phyloP scores from a whole-genome alignment of 2,888 invertebrate species.

The Dynastes hyllus region DNA sequence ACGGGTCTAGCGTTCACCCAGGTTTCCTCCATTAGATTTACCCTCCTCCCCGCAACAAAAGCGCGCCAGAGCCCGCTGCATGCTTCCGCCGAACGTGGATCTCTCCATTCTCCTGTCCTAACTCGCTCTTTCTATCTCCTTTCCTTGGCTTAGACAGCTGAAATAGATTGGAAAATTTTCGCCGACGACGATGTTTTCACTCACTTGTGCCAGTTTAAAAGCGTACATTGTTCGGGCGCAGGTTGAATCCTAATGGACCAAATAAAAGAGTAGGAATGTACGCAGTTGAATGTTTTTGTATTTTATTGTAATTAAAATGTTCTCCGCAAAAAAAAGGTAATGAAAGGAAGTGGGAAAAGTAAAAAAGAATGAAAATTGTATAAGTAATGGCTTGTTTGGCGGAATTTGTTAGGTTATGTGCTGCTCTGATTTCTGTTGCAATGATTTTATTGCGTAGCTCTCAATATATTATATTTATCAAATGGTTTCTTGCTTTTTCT shows the following conservation, averaged over 20 bases:
- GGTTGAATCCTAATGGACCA: slow-evolving; percentile 1
- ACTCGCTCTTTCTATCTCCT: background rate
- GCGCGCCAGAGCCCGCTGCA: background rate
- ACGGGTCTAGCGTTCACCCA: background rate
- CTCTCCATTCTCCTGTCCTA: background rate
- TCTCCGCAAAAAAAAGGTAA: background rate
- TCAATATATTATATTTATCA: too few relatives aligned
- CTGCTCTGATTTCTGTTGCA: too few relatives aligned
- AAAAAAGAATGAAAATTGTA: too few relatives aligned
- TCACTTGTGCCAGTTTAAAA: slow-evolving; percentile 28
- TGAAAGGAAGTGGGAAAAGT: too few relatives aligned
- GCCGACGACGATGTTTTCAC: slow-evolving; percentile 27
- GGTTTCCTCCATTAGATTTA: background rate
- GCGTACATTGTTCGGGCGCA: slow-evolving; percentile 4
- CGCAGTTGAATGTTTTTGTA: background rate
- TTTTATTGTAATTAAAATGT: slow-evolving; percentile 17
- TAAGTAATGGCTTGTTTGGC: too few relatives aligned
- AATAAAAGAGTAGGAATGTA: background rate
- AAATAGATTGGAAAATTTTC: slow-evolving; percentile 46
- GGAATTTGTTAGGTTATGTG: too few relatives aligned
- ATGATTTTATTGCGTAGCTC: too few relatives aligned
- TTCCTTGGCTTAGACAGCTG: slow-evolving; percentile 1
- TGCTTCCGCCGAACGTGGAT: background rate
- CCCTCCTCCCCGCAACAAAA: background rate
- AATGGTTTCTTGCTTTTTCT: too few relatives aligned